phyloP scores from a whole-genome alignment of 2,888 invertebrate species.

The Ennomos quercinarius region DNA sequence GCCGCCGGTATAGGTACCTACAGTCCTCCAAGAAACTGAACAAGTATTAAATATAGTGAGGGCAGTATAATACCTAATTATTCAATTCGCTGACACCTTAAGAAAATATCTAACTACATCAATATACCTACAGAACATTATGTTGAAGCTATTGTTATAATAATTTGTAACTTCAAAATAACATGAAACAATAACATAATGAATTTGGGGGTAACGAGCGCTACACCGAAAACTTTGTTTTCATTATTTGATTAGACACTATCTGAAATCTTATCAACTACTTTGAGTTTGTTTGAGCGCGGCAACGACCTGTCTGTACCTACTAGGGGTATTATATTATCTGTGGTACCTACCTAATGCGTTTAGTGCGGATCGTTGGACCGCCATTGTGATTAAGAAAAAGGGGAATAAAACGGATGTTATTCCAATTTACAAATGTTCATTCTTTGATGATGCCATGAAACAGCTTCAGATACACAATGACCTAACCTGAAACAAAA shows the following conservation, averaged over 20 bases:
- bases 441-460: too few species aligned
- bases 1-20: too few species aligned
- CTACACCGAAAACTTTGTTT: slow-evolving; percentile 9
- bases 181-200: slow-evolving; percentile 5
- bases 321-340: too few species aligned
- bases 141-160: not conserved
- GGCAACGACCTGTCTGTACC: slow-evolving; percentile 1
- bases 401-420: too few species aligned
- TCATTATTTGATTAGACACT: slow-evolving; percentile 15
- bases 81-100: not conserved
- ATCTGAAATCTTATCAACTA: slow-evolving; percentile 1
- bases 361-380: too few species aligned
- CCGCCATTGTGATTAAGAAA: too few species aligned
- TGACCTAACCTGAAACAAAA: too few species aligned
- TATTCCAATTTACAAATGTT: too few species aligned
- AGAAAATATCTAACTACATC: not conserved
- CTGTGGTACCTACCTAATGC: not conserved
- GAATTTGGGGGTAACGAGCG: not conserved
- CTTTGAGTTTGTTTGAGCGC: not conserved
- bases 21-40: too few species aligned
- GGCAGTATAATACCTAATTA: not conserved
- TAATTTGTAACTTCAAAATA: slow-evolving; percentile 5
- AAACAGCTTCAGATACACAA: too few species aligned
- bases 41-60: too few species aligned
- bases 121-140: not conserved